Percentiles rank a stretch among this genome's conserved stretches.
Evolutionary conservation across 2,113 vertebrate species (phyloP).

Genomic region (Hemiscyllium ocellatum): DNA sequence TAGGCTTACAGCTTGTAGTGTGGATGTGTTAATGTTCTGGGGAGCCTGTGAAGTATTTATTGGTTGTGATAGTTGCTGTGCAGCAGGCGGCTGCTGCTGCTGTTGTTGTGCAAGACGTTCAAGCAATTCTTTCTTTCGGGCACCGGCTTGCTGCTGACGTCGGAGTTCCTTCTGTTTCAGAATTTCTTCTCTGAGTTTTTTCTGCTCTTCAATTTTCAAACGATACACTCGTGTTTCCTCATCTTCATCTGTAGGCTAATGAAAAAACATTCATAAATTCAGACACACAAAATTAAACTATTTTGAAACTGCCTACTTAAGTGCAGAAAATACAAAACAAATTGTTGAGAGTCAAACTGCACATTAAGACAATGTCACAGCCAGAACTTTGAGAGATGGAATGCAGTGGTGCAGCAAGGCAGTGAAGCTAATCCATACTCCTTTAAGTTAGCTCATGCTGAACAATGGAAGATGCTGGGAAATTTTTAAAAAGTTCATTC

Average conservation of each 20-base stretch:
- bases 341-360: neutral
- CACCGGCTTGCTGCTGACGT: slow-evolving; percentile 88
- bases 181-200: slow-evolving; percentile 85
- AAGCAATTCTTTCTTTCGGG: slow-evolving; percentile 82
- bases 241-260: slow-evolving; percentile 79
- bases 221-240: slow-evolving; percentile 88
- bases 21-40: slow-evolving; percentile 54
- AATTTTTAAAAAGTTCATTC: neutral
- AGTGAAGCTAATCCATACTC: neutral
- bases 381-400: neutral
- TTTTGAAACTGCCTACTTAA: neutral
- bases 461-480: neutral
- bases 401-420: neutral
- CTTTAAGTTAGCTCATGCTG: neutral
- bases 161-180: slow-evolving; percentile 84
- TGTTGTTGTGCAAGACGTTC: slow-evolving; percentile 74
- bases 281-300: neutral
- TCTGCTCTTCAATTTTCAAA: slow-evolving; percentile 93
- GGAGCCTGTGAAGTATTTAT: slow-evolving; percentile 43
- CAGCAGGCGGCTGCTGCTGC: slow-evolving; percentile 49
- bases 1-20: slow-evolving; percentile 55
- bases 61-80: slow-evolving; percentile 44
- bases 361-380: neutral
- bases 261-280: slow-evolving; percentile 13
- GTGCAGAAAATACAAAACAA: neutral